A percentile compares a stretch with the other conserved stretches of the same genome.
Evolutionary conservation across 2,888 invertebrate genomes (phyloP).

Genomic region (Aphodius granarius): DNA sequence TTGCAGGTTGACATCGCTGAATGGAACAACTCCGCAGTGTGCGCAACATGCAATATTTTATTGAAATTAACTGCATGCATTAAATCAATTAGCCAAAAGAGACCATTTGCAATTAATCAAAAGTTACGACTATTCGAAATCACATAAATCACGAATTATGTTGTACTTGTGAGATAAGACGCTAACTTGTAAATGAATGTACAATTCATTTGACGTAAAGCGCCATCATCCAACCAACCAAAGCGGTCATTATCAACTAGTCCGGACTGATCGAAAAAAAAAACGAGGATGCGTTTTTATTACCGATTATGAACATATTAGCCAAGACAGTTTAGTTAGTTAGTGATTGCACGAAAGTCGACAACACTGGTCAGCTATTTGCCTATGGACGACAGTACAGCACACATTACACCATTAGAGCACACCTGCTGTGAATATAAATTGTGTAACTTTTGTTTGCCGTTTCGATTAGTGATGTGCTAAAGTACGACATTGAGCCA

Average conservation of each 20-base stretch:
- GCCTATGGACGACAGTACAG: not conserved
- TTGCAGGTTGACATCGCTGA: not conserved
- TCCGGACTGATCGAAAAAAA: not conserved
- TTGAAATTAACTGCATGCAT: not conserved
- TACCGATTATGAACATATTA: not conserved
- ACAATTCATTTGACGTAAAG: not conserved
- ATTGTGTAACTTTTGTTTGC: not conserved
- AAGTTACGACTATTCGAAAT: not conserved
- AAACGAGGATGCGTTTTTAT: not conserved
- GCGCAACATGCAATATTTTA: not conserved
- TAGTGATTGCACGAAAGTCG: slow-evolving; percentile 11
- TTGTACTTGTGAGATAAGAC: not conserved
- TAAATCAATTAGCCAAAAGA: not conserved
- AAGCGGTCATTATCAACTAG: not conserved
- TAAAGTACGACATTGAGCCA: not conserved
- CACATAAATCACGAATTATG: not conserved
- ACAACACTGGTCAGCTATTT: slow-evolving; percentile 2
- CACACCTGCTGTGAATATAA: not conserved
- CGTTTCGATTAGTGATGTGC: not conserved
- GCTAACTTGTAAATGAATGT: not conserved
- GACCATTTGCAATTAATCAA: not conserved
- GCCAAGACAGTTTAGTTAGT: not conserved
- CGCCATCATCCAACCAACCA: not conserved
- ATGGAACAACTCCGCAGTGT: too few species aligned
- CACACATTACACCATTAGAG: not conserved